Percentiles rank a stretch among this genome's conserved stretches.
These are phyloP conservation scores for Pseudolaguvia tuberculata DNA, from an alignment of 2,113 vertebrate species.

Conservation along the genomic window DNA sequence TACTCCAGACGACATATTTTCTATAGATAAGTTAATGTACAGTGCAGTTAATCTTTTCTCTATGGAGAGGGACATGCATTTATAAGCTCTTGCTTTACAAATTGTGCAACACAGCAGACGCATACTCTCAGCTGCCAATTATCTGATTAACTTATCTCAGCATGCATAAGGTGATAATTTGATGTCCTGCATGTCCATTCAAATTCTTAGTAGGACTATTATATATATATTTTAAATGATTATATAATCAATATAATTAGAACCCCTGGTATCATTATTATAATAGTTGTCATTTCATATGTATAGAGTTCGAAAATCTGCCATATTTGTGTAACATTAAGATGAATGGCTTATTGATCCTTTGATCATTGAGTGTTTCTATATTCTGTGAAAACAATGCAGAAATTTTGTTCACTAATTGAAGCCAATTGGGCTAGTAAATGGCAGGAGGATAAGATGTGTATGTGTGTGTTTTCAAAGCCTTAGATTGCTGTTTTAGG, in stretches of 20 bases:
- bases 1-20: conserved; percentile 3
- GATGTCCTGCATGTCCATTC: not conserved
- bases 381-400: not conserved
- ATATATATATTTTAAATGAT: not conserved
- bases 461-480: not conserved
- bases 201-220: not conserved
- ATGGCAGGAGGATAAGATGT: not conserved
- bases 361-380: not conserved
- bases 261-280: not conserved
- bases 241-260: not conserved
- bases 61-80: not conserved
- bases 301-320: not conserved
- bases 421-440: not conserved
- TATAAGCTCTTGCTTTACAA: conserved; percentile 5
- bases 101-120: not conserved
- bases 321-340: not conserved
- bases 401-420: not conserved
- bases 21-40: conserved; percentile 20
- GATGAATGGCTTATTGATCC: not conserved
- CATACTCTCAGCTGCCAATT: not conserved
- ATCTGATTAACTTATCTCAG: not conserved
- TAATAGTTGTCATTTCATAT: not conserved
- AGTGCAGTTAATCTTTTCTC: not conserved
- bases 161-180: not conserved
- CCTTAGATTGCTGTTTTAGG: conserved; percentile 14